Evolutionary conservation across 1,140 invertebrate genomes (phyloP).

Genomic region (Drosophila burlai): DNA sequence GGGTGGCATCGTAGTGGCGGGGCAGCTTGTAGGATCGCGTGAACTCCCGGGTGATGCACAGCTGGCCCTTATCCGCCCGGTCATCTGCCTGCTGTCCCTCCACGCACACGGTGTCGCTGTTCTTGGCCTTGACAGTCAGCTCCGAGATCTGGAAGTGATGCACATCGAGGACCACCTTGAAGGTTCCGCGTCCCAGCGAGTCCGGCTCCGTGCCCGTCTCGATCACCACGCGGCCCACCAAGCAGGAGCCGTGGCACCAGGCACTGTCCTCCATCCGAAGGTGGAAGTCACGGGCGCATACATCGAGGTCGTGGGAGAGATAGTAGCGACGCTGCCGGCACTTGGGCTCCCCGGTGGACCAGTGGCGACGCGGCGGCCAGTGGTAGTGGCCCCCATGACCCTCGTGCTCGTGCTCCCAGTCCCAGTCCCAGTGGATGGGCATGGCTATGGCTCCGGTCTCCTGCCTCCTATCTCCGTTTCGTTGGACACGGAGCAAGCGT

Average conservation of each 20-base stretch:
- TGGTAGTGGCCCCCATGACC: slow-evolving; percentile 55
- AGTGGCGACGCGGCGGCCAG: slow-evolving; percentile 63
- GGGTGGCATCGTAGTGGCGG: slow-evolving; percentile 78
- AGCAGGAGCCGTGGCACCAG: slow-evolving; percentile 79
- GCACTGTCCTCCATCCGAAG: slow-evolving; percentile 70
- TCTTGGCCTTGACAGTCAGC: slow-evolving; percentile 74
- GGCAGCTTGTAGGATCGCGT: slow-evolving; percentile 78
- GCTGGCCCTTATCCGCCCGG: slow-evolving; percentile 63
- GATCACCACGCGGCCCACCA: slow-evolving; percentile 72
- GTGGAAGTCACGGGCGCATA: slow-evolving; percentile 76
- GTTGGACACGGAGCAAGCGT: slow-evolving; percentile 79
- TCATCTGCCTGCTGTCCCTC: slow-evolving; percentile 77
- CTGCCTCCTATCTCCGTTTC: slow-evolving; percentile 40
- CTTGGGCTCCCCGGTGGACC: slow-evolving; percentile 69
- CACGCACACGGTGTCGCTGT: slow-evolving; percentile 74
- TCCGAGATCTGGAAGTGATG: slow-evolving; percentile 77
- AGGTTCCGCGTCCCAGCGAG: slow-evolving; percentile 73
- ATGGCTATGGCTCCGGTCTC: slow-evolving; percentile 27
- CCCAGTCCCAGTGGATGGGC: slow-evolving; percentile 82
- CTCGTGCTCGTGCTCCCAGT: slow-evolving; percentile 74
- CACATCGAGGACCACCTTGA: slow-evolving; percentile 79
- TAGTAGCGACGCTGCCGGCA: slow-evolving; percentile 73
- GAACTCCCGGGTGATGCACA: slow-evolving; percentile 78
- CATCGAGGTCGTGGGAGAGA: slow-evolving; percentile 70
- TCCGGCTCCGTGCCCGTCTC: slow-evolving; percentile 76